phyloP scores from a whole-genome alignment of 2,888 invertebrate genomes.

The Drosophila peninsularis region DNA sequence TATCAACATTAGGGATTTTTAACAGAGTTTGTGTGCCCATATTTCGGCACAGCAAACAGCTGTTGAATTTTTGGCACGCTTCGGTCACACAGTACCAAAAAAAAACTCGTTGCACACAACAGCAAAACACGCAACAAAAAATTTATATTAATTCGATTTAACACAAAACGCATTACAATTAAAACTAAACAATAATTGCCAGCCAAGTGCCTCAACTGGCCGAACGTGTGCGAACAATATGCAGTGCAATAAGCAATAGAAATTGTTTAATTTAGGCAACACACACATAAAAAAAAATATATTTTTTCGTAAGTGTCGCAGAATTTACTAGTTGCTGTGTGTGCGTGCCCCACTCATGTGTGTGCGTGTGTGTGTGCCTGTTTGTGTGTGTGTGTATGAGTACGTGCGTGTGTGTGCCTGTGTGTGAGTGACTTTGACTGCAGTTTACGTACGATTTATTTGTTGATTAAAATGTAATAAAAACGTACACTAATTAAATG shows the following conservation, averaged over 20 bases:
- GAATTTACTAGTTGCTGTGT: slow-evolving; percentile 79
- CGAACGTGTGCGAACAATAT: slow-evolving; percentile 26
- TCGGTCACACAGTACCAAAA: slow-evolving; percentile 55
- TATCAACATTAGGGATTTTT: slow-evolving; percentile 5
- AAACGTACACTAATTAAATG: slow-evolving; percentile 45
- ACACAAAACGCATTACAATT: slow-evolving; percentile 40
- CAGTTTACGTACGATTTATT: slow-evolving; percentile 63
- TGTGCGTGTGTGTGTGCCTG: slow-evolving; percentile 32
- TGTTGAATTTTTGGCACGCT: slow-evolving; percentile 32
- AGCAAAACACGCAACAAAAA: slow-evolving; percentile 64
- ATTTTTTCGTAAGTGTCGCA: slow-evolving; percentile 74
- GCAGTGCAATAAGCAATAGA: slow-evolving; percentile 53
- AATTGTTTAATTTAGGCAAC: slow-evolving; percentile 49
- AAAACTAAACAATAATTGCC: slow-evolving; percentile 34
- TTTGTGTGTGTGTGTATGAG: slow-evolving; percentile 20
- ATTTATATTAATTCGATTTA: slow-evolving; percentile 52
- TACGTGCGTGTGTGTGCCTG: slow-evolving; percentile 39
- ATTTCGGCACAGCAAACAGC: slow-evolving; percentile 35
- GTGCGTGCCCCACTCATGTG: slow-evolving; percentile 61
- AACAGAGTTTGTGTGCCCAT: slow-evolving; percentile 29
- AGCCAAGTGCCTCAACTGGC: slow-evolving; percentile 45
- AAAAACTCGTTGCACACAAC: slow-evolving; percentile 62
- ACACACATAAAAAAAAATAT: slow-evolving; percentile 47
- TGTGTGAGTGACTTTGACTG: slow-evolving; percentile 71
- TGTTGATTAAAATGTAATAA: slow-evolving; percentile 54